Evolutionary conservation across 1,140 invertebrate species (phyloP).

Genomic region (Brachionus rubens): DNA sequence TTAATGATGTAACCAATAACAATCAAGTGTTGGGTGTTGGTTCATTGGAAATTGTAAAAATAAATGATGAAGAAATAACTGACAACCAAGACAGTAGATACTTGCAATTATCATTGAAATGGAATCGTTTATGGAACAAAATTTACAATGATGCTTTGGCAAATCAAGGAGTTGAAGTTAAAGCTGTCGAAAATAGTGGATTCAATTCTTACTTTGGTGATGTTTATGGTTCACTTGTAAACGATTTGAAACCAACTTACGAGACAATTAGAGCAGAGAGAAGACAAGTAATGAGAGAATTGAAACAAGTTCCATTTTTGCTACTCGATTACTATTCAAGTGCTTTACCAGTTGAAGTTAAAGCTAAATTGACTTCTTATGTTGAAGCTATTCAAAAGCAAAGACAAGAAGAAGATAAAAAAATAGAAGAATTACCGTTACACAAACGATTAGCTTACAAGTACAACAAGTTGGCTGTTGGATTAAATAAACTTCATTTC

Average conservation of each 20-base stretch:
- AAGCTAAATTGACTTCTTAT: not conserved
- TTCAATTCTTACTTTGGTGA: conserved; percentile 44
- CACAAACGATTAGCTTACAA: not conserved
- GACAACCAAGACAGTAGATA: not conserved
- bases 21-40: not conserved
- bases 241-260: conserved; percentile 2
- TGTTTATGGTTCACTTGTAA: not conserved
- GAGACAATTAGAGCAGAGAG: not conserved
- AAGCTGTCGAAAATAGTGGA: not conserved
- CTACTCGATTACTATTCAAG: not conserved
- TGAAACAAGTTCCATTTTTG: not conserved
- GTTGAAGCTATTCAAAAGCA: not conserved
- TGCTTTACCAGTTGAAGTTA: not conserved
- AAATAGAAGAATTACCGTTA: not conserved
- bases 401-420: not conserved
- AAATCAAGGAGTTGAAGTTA: not conserved
- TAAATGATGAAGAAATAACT: not conserved
- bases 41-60: not conserved
- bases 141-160: conserved; percentile 3
- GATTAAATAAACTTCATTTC: conserved; percentile 2
- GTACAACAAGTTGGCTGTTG: not conserved
- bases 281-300: not conserved
- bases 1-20: not conserved
- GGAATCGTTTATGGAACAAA: conserved; percentile 33
- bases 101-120: not conserved